A percentile compares a stretch with the other conserved stretches of the same genome.
Evolutionary conservation across 2,113 vertebrate genomes (phyloP).

Genomic region (Mesitornis unicolor): DNA sequence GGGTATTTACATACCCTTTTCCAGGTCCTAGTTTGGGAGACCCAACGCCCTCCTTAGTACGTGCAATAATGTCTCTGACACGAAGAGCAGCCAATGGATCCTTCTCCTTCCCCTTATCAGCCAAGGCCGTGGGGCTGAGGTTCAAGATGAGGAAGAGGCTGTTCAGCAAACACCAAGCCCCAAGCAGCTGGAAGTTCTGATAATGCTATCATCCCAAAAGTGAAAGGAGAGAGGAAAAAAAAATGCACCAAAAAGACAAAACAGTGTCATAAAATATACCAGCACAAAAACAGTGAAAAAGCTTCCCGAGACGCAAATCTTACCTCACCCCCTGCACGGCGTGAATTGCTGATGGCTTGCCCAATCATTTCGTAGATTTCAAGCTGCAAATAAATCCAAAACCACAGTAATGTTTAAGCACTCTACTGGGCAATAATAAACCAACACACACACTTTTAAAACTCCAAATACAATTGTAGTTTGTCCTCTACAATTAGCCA

Average conservation of each 20-base stretch:
- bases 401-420: accelerated
- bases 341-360: constrained; percentile 93
- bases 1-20: constrained; percentile 84
- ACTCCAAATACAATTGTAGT: neutral
- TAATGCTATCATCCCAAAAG: constrained; percentile 82
- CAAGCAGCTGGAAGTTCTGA: constrained; percentile 98
- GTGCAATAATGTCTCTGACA: constrained; percentile 91
- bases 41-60: constrained; percentile 92
- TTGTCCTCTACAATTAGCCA: neutral
- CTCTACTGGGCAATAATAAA: neutral
- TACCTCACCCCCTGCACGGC: constrained; percentile 95
- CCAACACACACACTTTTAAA: neutral
- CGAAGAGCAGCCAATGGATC: constrained; percentile 94
- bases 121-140: constrained; percentile 93
- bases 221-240: neutral
- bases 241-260: neutral
- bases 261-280: neutral
- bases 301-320: neutral
- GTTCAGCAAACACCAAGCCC: constrained; percentile 96
- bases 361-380: constrained; percentile 99
- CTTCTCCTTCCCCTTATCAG: constrained; percentile 98
- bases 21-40: constrained; percentile 96
- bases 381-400: constrained; percentile 77
- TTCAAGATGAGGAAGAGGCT: constrained; percentile 97
- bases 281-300: neutral